A percentile compares a stretch with the other conserved stretches of the same genome.
These are phyloP conservation scores for Ictalurus punctatus DNA, from an alignment of 2,113 vertebrate genomes.

Conservation along the genomic window DNA sequence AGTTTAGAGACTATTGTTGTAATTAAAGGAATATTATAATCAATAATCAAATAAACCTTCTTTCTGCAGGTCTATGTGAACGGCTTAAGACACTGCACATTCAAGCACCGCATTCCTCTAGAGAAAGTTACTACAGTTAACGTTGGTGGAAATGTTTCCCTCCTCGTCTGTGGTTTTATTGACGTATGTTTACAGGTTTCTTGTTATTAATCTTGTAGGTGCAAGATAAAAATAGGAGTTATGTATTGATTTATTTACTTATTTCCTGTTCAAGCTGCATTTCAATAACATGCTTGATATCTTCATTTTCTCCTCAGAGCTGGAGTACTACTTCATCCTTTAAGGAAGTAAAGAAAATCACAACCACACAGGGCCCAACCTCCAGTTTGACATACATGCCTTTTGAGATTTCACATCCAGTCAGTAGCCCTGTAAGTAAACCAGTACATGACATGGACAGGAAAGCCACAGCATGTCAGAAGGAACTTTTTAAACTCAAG, in stretches of 20 bases:
- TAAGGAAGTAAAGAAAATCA: not conserved
- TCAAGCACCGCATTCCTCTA: conserved; percentile 17
- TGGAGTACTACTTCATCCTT: conserved; percentile 1
- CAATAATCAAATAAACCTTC: not conserved
- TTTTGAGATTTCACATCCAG: too few species aligned
- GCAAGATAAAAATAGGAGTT: not conserved
- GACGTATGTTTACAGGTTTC: not conserved
- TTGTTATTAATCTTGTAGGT: not conserved
- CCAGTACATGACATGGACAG: too few species aligned
- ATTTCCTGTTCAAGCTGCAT: not conserved
- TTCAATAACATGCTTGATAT: not conserved
- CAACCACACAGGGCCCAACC: too few species aligned
- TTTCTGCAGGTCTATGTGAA: conserved; percentile 21
- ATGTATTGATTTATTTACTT: not conserved
- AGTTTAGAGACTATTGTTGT: not conserved
- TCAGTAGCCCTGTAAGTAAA: too few species aligned
- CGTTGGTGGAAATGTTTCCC: not conserved
- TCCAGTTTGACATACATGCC: too few species aligned
- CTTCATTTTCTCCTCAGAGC: not conserved
- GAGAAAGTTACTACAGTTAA: not conserved
- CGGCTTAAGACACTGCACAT: not conserved
- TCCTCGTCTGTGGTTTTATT: not conserved
- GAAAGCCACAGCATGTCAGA: too few species aligned
- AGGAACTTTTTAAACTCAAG: too few species aligned
- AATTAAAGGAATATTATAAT: not conserved